A percentile compares a stretch with the other conserved stretches of the same genome.
phyloP scores from a whole-genome alignment of 2,888 invertebrate genomes.

The Temnothorax ravouxi region DNA sequence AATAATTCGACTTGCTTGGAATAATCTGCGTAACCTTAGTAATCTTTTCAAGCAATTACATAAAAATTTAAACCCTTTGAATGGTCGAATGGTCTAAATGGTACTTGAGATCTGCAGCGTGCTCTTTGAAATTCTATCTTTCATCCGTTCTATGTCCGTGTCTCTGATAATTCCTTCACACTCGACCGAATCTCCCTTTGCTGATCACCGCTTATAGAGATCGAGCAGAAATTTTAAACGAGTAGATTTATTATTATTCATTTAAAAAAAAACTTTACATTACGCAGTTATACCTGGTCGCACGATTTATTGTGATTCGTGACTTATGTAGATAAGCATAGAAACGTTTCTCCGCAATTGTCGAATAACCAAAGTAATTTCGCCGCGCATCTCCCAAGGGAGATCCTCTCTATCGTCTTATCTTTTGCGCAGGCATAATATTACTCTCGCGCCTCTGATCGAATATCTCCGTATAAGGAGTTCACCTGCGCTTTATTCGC shows the following conservation, averaged over 20 bases:
- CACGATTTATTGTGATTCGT: not conserved
- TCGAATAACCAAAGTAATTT: not conserved
- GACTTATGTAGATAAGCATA: not conserved
- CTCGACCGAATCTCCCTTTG: not conserved
- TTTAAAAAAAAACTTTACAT: not conserved
- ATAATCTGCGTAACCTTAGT: not conserved
- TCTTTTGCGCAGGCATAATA: not conserved
- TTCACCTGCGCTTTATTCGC: not conserved
- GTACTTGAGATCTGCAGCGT: not conserved
- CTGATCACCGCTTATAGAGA: not conserved
- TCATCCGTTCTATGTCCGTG: not conserved
- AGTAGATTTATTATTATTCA: not conserved
- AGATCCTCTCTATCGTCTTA: slow-evolving; percentile 16
- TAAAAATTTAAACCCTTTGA: slow-evolving; percentile 11
- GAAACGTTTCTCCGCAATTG: not conserved
- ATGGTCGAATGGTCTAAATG: not conserved
- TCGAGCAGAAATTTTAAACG: not conserved
- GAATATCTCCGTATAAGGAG: not conserved
- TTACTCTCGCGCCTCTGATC: slow-evolving; percentile 2
- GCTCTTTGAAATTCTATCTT: not conserved
- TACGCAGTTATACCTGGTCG: not conserved
- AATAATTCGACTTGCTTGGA: slow-evolving; percentile 6
- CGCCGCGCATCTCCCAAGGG: not conserved
- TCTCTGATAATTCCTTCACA: not conserved
- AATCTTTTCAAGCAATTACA: not conserved